Base-by-base conservation (phyloP, 2,888 invertebrate genomes). In the Pedicia rivosa region DNA sequence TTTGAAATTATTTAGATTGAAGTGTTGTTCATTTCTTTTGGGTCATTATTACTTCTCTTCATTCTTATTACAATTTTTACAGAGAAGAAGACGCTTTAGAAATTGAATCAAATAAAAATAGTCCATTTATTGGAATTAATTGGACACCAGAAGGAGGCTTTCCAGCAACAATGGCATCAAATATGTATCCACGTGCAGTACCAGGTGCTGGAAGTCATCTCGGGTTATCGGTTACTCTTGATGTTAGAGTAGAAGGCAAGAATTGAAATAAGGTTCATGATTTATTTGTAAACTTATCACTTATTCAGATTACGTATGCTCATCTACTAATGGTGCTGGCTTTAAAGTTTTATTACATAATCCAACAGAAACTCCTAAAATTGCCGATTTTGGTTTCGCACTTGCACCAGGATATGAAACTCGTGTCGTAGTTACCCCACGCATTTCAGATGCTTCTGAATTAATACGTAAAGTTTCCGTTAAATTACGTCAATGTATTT, bases 221-320 rank as follows among this genome's bases (percentile, higher is more conserved):
- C 47, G 86, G 84, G 1, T 59, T 86, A 17, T 73, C 74, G 1
- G 57, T 86, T 13, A 67, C 77, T 1, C 55, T 84, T 28, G 79
- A 86, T 51, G 74, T 77, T 2, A 74, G 78, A 39, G 50, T 75
- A 1, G 65, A 68, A n/a, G n/a, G n/a, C n/a, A n/a, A n/a, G n/a
- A n/a, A n/a, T n/a, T n/a, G n/a, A n/a, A n/a, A n/a, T n/a, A n/a
- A n/a, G n/a, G n/a, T n/a, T n/a, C n/a, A n/a, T n/a, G n/a, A n/a
- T n/a, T n/a, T n/a, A n/a, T n/a, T n/a, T n/a, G n/a, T n/a, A n/a
- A n/a, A n/a, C n/a, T n/a, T n/a, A n/a, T n/a, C n/a, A n/a, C n/a
- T n/a, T n/a, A n/a, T n/a, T n/a, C n/a, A 1, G 78, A 83, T 51
- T 86, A 86, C 52, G 83, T 74, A 54, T 86, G 86, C 53, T 79